Evolutionary conservation across 2,113 vertebrate genomes (phyloP), one percentile per base, ranked within the genome.

Genomic region (Amphilophus citrinellus): DNA sequence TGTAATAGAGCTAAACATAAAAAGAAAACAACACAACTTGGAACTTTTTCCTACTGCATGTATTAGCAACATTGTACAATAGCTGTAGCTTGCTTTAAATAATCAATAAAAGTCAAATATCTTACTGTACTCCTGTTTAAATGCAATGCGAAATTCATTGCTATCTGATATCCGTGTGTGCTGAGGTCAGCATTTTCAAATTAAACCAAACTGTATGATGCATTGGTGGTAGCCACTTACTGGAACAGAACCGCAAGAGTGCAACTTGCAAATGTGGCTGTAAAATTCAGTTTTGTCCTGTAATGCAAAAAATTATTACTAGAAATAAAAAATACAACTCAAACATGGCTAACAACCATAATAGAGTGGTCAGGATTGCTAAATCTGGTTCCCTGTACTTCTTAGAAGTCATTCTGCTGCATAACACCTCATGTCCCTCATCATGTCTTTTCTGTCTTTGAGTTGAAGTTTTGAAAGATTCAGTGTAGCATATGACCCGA

Each of bases 101-200:
- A 42, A 78, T 71, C 68, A 56, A 32, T 73, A 56, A 10, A 53
- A 56, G 22, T 73, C n/a, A 85, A 78, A n/a, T 17, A 75, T 68
- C 17, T 79, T 37, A 4, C 61, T 76, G 32, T 24, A 59, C 13
- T 82, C 24, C 15, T 32, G 14, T 66, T 81, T n/a, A 15, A 78
- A 15, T 79, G 14, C 30, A 85, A 30, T 1, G 2, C 10, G 59
- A 10, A 57, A 71, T 18, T 71, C 35, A 39, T 44, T 84, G 15
- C 37, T 68, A 57, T 83, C 60, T 42, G 17, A 80, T 77, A 76
- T 83, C 61, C 10, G 13, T 61, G 9, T 30, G 53, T 75, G 79
- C 83, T 1, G 68, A 87, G 75, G 76, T 88, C 76, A 81, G 53
- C 76, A 75, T 61, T 84, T 60, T n/a, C 27, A 81, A 63, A 32